phyloP scores from a whole-genome alignment of 2,113 vertebrate genomes.

The Sinocyclocheilus anophthalmus region DNA sequence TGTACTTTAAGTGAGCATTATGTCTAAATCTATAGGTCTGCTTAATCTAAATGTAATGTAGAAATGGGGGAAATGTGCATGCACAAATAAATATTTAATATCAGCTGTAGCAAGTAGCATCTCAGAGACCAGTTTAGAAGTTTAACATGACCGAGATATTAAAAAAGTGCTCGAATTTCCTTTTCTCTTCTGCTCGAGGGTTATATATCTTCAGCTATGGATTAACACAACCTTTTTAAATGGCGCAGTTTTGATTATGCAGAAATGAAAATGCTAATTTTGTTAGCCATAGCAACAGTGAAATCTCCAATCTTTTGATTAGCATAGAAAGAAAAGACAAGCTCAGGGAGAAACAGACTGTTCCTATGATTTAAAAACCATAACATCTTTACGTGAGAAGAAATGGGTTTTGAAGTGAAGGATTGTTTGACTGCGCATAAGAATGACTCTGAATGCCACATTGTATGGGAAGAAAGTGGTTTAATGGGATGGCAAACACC shows the following conservation, averaged over 20 bases:
- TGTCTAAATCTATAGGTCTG: background rate
- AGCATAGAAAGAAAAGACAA: background rate
- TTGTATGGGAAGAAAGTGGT: background rate
- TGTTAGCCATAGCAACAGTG: slow-evolving; percentile 20
- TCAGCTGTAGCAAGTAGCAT: background rate
- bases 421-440: slow-evolving; percentile 19
- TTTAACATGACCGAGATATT: background rate
- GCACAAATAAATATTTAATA: background rate
- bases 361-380: background rate
- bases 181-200: background rate
- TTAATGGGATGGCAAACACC: slow-evolving; percentile 31
- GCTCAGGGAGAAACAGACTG: background rate
- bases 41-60: background rate
- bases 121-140: background rate
- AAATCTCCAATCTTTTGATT: slow-evolving; percentile 15
- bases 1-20: background rate
- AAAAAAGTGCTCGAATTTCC: background rate
- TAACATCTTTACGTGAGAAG: background rate
- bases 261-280: background rate
- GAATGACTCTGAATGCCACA: background rate
- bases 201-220: background rate
- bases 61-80: background rate
- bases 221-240: slow-evolving; percentile 2
- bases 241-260: background rate
- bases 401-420: background rate